phyloP scores from a whole-genome alignment of 1,140 invertebrate species.

The Sarcophaga peregrina region DNA sequence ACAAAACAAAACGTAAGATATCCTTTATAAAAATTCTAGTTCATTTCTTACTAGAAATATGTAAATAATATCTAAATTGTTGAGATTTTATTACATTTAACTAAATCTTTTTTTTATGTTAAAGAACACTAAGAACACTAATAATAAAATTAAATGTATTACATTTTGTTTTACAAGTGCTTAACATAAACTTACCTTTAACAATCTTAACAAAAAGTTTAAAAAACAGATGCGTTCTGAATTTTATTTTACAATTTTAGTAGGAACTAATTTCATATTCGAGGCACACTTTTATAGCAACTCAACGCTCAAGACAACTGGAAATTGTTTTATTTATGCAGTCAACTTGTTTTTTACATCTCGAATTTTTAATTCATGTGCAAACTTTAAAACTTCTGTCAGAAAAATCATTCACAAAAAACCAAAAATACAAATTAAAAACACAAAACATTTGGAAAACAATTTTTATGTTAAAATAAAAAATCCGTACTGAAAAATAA shows the following conservation, averaged over 20 bases:
- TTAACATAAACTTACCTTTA: not conserved
- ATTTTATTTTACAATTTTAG: not conserved
- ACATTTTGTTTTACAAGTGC: constrained; percentile 11
- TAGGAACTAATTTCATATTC: constrained; percentile 32
- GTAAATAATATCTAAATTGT: no score
- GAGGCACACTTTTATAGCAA: not conserved
- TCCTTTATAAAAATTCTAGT: no score
- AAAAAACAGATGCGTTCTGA: not conserved
- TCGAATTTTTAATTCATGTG: not conserved
- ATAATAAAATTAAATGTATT: not conserved
- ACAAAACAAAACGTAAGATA: no score
- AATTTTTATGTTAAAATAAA: not conserved
- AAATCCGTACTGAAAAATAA: not conserved
- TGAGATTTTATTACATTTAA: no score
- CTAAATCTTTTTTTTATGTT: no score
- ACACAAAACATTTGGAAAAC: no score
- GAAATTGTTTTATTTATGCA: not conserved
- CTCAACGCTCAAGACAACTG: not conserved
- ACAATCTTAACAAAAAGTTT: not conserved
- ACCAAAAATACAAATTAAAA: not conserved
- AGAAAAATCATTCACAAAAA: not conserved
- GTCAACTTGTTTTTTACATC: not conserved
- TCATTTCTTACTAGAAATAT: no score
- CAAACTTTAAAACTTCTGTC: constrained; percentile 18
- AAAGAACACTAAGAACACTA: not conserved